These are phyloP conservation scores for Penelope pileata DNA, from an alignment of 2,113 vertebrate genomes.

Conservation along the genomic window DNA sequence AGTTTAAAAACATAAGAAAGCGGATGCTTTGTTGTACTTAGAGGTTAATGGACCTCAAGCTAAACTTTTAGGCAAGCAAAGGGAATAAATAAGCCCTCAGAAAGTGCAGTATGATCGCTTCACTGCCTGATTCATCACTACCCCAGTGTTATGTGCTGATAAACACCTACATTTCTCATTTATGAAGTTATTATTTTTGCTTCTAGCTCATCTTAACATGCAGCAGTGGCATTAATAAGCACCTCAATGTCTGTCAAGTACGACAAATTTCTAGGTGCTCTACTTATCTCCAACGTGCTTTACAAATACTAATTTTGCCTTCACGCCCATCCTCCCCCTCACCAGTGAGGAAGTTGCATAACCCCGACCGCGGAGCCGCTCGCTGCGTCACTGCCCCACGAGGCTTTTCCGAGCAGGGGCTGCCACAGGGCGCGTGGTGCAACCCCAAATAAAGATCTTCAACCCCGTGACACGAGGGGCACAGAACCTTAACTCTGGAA, in stretches of 20 bases:
- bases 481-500: neutral
- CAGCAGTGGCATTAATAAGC: neutral
- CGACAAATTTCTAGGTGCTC: neutral
- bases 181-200: neutral
- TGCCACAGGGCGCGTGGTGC: rapidly evolving
- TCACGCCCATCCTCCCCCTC: neutral
- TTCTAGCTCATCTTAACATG: neutral
- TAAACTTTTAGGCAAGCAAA: neutral
- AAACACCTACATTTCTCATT: neutral
- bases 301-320: neutral
- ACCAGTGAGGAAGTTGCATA: neutral
- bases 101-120: neutral
- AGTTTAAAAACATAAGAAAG: neutral
- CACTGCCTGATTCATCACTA: neutral
- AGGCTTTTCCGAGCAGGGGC: neutral
- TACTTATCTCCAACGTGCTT: neutral
- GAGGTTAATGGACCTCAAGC: neutral
- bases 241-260: neutral
- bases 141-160: rapidly evolving
- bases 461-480: rapidly evolving
- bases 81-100: neutral
- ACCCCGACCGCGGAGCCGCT: neutral
- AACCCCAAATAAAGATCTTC: neutral
- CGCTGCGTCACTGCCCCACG: rapidly evolving
- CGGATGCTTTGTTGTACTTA: neutral